Conservation (phyloP, 2,797 vertebrate species). For the Natrix natrix region DNA sequence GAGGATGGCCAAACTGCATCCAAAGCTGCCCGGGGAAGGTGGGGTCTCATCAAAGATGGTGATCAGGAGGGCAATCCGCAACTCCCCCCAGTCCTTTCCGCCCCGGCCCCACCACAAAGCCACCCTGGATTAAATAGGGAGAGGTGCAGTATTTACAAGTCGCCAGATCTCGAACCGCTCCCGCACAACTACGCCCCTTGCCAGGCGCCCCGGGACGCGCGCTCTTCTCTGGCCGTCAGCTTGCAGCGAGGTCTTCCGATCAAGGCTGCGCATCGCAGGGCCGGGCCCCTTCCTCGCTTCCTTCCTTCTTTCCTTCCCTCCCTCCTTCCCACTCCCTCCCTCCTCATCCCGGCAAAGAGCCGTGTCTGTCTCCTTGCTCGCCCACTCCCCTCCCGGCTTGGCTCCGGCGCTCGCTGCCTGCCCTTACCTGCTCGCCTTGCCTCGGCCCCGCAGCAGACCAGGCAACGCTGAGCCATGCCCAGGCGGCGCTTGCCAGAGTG, state of each 20-base stretch:
- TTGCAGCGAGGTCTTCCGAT: too few species aligned
- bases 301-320: not conserved
- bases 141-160: not conserved
- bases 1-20: not conserved
- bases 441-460: not conserved
- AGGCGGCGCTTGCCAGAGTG: not conserved
- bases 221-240: too few species aligned
- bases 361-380: not conserved
- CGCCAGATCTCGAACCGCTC: not conserved
- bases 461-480: constrained; percentile 17
- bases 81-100: too few species aligned
- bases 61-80: not conserved
- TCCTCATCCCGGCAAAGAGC: not conserved
- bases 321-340: not conserved
- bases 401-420: not conserved
- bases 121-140: not conserved
- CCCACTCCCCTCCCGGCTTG: not conserved
- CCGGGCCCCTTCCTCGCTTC: not conserved
- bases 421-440: constrained; percentile 14
- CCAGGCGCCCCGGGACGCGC: not conserved
- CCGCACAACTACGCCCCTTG: not conserved
- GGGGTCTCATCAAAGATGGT: not conserved
- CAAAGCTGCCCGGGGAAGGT: not conserved
- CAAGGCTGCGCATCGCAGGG: not conserved
- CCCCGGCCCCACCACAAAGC: not conserved